Conservation (phyloP, 2,888 invertebrate species). For the Rutpela maculata region DNA sequence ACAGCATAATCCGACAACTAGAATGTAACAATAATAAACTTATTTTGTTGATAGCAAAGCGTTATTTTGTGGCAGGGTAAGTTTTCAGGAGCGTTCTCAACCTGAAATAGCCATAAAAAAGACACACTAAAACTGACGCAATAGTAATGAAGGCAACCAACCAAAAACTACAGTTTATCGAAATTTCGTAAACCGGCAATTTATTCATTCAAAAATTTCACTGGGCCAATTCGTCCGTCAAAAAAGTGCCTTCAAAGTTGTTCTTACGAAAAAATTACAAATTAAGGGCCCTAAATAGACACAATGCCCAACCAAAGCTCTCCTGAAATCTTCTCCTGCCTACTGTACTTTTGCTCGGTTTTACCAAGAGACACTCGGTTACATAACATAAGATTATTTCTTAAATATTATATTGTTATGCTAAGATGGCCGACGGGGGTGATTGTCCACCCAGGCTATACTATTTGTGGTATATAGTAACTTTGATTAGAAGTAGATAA, state of each 20-base stretch:
- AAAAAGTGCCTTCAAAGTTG: constrained; percentile 96
- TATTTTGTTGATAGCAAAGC: constrained; percentile 39
- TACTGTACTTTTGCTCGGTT: constrained; percentile 67
- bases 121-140: constrained; percentile 84
- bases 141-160: constrained; percentile 88
- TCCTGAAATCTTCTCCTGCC: constrained; percentile 70
- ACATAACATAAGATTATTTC: constrained; percentile 75
- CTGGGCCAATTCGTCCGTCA: constrained; percentile 96
- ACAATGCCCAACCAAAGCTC: constrained; percentile 81
- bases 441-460: constrained; percentile 67
- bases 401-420: constrained; percentile 76
- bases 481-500: constrained; percentile 75
- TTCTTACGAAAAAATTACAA: constrained; percentile 90
- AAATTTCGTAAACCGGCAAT: constrained; percentile 72
- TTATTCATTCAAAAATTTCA: constrained; percentile 81
- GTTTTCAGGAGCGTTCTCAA: constrained; percentile 80
- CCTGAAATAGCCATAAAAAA: constrained; percentile 82
- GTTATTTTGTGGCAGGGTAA: constrained; percentile 63
- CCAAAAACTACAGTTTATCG: constrained; percentile 74
- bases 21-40: constrained; percentile 33
- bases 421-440: constrained; percentile 72
- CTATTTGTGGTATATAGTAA: constrained; percentile 76
- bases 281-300: constrained; percentile 93
- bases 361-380: constrained; percentile 75
- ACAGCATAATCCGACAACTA: constrained; percentile 35